Base-by-base conservation (phyloP, 2,888 invertebrate species). In the Leptinotarsa peninsularis region DNA sequence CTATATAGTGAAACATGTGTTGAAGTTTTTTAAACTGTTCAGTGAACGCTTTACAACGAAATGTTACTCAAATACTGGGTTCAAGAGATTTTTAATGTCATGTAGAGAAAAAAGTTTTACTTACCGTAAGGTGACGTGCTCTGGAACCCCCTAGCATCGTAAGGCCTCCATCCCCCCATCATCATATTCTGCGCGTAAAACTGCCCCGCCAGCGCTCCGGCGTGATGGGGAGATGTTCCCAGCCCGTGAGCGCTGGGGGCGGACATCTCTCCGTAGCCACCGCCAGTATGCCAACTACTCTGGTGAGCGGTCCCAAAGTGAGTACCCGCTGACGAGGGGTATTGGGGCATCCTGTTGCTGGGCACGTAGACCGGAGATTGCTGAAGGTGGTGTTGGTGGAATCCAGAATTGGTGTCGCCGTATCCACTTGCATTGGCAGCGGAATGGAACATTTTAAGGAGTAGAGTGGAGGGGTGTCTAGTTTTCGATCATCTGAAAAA, bases 161-260 rank as follows among this genome's bases (percentile, higher is more conserved):
- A 95, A 18, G 91, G 90, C 82, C 94, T 91, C 92, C 95, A 94
- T 49, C 92, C 91, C 71, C 91, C 90, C 92, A 93, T 93, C 85
- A 94, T 93, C 87, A 94, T 93, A 88, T 95, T 95, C 88, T 95
- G 95, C 18, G 93, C 92, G 88, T 95, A 95, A 83, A 95, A 94
- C 79, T 93, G 94, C 71, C 90, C 90, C 2, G 87, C 84, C 21
- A 88, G 76, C 88, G 92, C 86, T 86, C 91, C 89, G 89, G 89
- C 79, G 84, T 88, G 87, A 63, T 86, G 82, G 27, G 86, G 81
- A 10, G 89, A 87, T 10, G 88, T 87, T 33, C 89, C 89, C 27
- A 90, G 85, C 18, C 88, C 86, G 76, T 90, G 88, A 60, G 90
- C 89, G 76, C 87, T 80, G 17, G 87, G 84, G 75, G 87, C 87